Evolutionary conservation across 2,888 invertebrate species (phyloP), one percentile per base, ranked within the genome.

Genomic region (Heliconius sara): DNA sequence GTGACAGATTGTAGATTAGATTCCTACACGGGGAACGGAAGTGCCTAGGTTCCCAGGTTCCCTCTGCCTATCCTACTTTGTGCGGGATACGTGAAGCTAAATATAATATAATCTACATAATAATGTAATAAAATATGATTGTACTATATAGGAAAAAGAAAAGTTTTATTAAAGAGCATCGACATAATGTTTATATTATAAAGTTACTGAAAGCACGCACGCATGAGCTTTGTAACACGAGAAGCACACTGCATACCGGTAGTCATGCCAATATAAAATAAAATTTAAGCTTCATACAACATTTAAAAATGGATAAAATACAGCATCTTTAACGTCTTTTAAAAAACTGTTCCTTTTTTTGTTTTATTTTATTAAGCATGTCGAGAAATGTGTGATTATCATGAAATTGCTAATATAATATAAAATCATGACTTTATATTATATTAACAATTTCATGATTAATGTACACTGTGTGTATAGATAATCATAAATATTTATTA

Each of bases 221-320:
- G 81, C 78, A 80, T 39, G 78, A 76, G 78, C 78, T 82, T 80
- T 78, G 83, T 83, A 83, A 83, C 79, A 76, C 74, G 77, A 83
- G 83, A 73, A 73, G 60, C 73, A 60, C 74, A 13, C 67, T 76
- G 67, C 52, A 72, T 79, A 83, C 80, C 79, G 73, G 78, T 79
- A 70, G 47, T 72, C 76, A 70, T 76, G 60, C 72, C 22, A 60
- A 60, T 60, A 60, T 60, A 57, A 52, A 34, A 66, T 72, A 66
- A 78, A 77, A 73, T 65, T 78, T 34, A 66, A 72, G n/a, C 39
- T 65, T 47, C 65, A 72, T 66, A 25, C n/a, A 16, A 73, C 2
- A 60, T 39, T 30, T 60, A 57, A 73, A 73, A 73, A n/a, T 73
- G 34, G 10, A 73, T 73, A 60, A 73, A 73, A 73, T 30, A 13